A percentile compares a stretch with the other conserved stretches of the same genome.
Conservation (phyloP, 2,888 invertebrate species). For the Odontocolon sp. region DNA sequence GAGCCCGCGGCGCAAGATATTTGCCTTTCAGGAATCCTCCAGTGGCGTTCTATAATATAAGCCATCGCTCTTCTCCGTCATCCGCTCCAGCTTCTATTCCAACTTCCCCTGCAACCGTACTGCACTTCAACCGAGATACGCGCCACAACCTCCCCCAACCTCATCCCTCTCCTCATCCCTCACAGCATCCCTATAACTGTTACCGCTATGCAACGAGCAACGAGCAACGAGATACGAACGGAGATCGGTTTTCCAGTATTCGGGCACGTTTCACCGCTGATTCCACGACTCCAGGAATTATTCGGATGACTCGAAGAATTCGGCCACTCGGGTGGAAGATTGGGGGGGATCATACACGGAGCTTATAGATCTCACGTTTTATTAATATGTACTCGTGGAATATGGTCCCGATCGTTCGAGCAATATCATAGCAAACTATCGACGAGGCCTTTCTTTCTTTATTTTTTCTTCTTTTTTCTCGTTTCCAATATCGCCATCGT, state of each 20-base stretch:
- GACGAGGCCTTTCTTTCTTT: background rate
- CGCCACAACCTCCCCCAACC: constrained; percentile 17
- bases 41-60: constrained; percentile 18
- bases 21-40: constrained; percentile 52
- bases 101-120: background rate
- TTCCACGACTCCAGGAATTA: constrained; percentile 3
- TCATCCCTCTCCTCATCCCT: background rate
- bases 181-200: background rate
- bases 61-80: constrained; percentile 14
- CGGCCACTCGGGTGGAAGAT: too few relatives aligned
- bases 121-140: constrained; percentile 28
- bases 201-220: background rate
- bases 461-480: background rate
- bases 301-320: constrained; percentile 18
- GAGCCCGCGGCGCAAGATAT: constrained; percentile 48
- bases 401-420: background rate
- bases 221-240: constrained; percentile 20
- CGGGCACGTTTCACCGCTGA: constrained; percentile 19
- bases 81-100: constrained; percentile 7
- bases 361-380: background rate
- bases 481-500: constrained; percentile 35
- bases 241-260: constrained; percentile 18
- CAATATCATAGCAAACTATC: constrained; percentile 33
- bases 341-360: too few relatives aligned
- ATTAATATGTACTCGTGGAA: constrained; percentile 34